phyloP scores from a whole-genome alignment of 1,140 invertebrate species.

The Ditylenchus dipsaci region DNA sequence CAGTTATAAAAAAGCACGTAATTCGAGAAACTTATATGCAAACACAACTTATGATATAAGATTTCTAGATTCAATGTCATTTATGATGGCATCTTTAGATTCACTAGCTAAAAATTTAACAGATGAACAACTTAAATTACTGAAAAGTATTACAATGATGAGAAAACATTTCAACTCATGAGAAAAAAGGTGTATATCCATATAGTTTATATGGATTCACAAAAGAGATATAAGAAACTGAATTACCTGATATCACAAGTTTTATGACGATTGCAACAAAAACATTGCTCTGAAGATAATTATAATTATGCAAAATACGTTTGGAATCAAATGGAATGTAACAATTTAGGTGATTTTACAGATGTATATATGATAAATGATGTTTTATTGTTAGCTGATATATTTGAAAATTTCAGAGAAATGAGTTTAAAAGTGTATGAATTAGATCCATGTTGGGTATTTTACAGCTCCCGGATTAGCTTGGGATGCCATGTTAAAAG shows the following conservation, averaged over 20 bases:
- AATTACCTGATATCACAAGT: constrained; percentile 15
- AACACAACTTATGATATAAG: constrained; percentile 26
- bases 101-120: constrained; percentile 14
- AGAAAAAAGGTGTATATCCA: constrained; percentile 23
- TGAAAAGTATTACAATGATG: background rate
- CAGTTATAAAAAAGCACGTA: background rate
- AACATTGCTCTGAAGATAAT: constrained; percentile 12
- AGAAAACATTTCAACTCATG: constrained; percentile 15
- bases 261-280: constrained; percentile 8
- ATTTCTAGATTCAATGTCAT: constrained; percentile 24
- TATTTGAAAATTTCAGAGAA: constrained; percentile 50
- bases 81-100: constrained; percentile 9
- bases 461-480: constrained; percentile 44
- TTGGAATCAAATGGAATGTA: constrained; percentile 18
- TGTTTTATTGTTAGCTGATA: constrained; percentile 42
- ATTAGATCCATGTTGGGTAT: constrained; percentile 41
- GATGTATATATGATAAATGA: constrained; percentile 31
- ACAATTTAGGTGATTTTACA: constrained; percentile 31
- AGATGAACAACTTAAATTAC: constrained; percentile 18
- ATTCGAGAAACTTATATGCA: constrained; percentile 10
- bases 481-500: constrained; percentile 43
- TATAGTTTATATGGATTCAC: constrained; percentile 18
- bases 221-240: constrained; percentile 15
- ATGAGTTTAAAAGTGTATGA: constrained; percentile 35
- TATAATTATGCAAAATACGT: constrained; percentile 20